Conservation (phyloP, 2,888 invertebrate genomes). For the Synanthedon andrenaeformis region DNA sequence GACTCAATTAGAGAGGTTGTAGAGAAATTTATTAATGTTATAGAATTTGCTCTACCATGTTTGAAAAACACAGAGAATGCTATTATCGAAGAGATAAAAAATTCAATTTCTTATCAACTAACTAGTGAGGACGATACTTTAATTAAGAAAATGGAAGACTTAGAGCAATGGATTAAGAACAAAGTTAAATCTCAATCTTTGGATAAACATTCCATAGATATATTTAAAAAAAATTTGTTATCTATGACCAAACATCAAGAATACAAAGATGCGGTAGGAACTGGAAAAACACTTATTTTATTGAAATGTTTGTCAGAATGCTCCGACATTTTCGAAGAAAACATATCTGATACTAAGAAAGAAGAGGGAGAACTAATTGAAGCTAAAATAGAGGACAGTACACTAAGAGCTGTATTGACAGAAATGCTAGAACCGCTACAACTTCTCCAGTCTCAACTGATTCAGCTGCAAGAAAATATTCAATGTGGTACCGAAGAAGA, state of each 20-base stretch:
- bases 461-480: constrained; percentile 39
- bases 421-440: constrained; percentile 45
- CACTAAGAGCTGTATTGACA: constrained; percentile 27
- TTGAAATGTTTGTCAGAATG: constrained; percentile 50
- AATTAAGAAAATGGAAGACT: constrained; percentile 21
- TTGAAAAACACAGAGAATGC: constrained; percentile 17
- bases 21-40: constrained; percentile 14
- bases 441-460: constrained; percentile 37
- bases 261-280: constrained; percentile 34
- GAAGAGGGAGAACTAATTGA: constrained; percentile 14
- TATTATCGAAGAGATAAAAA: constrained; percentile 26
- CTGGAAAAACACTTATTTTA: constrained; percentile 39
- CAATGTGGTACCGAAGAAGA: constrained; percentile 32
- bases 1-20: constrained; percentile 13
- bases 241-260: constrained; percentile 38
- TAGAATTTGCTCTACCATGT: constrained; percentile 20
- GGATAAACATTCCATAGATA: constrained; percentile 12
- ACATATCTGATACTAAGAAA: constrained; percentile 12
- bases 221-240: constrained; percentile 20
- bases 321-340: constrained; percentile 30
- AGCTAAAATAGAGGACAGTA: constrained; percentile 18
- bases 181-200: constrained; percentile 8
- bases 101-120: constrained; percentile 5
- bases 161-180: constrained; percentile 20
- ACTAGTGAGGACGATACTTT: constrained; percentile 16